A percentile compares a stretch with the other conserved stretches of the same genome.
Conservation (phyloP, 2,113 vertebrate species). For the Clinocottus analis region DNA sequence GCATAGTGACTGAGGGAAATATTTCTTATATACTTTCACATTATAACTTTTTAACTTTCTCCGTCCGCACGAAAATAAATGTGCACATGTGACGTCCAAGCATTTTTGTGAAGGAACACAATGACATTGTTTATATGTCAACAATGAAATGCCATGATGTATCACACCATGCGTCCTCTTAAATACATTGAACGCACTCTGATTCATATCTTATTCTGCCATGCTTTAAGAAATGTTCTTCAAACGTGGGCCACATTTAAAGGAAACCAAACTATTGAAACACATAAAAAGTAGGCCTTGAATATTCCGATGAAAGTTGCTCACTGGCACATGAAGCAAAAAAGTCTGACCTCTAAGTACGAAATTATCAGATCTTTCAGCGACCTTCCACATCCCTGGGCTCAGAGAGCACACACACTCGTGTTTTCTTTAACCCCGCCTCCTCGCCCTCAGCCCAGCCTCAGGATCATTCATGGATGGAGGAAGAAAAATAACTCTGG, state of each 20-base stretch:
- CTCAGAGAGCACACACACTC: no score
- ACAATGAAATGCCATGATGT: neutral
- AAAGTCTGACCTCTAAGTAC: no score
- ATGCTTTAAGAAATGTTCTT: neutral
- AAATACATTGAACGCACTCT: neutral
- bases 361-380: no score
- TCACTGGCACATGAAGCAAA: no score
- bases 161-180: neutral
- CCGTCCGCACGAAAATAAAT: neutral
- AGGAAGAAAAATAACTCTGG: no score
- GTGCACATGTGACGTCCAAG: no score
- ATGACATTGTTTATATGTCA: neutral
- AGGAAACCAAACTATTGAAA: neutral
- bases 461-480: no score
- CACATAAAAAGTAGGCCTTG: neutral
- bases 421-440: no score
- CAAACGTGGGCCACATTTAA: neutral
- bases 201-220: neutral
- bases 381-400: no score
- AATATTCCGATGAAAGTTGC: no score
- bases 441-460: no score
- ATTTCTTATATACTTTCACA: neutral
- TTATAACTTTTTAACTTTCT: neutral
- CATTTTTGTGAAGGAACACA: neutral
- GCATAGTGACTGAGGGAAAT: neutral